phyloP scores from a whole-genome alignment of 2,113 vertebrate genomes.

The Eonycteris spelaea region DNA sequence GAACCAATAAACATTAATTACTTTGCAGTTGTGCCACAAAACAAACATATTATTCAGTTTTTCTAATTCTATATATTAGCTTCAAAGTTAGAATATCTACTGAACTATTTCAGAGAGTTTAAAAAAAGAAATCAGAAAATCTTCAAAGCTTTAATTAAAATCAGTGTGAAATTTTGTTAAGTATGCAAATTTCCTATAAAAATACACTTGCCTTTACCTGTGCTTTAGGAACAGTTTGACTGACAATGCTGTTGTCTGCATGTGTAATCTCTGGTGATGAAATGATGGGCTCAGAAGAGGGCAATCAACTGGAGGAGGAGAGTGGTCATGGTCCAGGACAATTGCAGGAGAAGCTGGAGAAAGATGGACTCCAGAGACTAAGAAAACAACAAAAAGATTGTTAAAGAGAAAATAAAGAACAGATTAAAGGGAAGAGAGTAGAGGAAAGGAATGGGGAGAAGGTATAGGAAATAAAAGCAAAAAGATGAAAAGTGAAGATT shows the following conservation, averaged over 20 bases:
- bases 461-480: not conserved
- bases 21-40: not conserved
- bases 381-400: not conserved
- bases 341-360: constrained; percentile 71
- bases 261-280: constrained; percentile 61
- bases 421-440: not conserved
- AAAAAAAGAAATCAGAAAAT: not conserved
- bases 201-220: constrained; percentile 68
- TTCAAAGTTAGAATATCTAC: not conserved
- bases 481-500: not conserved
- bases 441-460: not conserved
- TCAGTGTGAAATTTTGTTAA: not conserved
- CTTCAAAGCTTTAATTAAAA: not conserved
- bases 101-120: not conserved
- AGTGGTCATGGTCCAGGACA: constrained; percentile 67
- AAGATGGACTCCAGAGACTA: constrained; percentile 78
- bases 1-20: not conserved
- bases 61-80: not conserved
- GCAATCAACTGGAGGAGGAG: constrained; percentile 49
- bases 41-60: not conserved
- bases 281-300: constrained; percentile 67
- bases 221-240: constrained; percentile 53
- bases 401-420: not conserved
- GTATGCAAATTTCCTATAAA: not conserved
- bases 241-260: not conserved